Conservation (phyloP, 2,797 vertebrate genomes). For the Microchirus variegatus region DNA sequence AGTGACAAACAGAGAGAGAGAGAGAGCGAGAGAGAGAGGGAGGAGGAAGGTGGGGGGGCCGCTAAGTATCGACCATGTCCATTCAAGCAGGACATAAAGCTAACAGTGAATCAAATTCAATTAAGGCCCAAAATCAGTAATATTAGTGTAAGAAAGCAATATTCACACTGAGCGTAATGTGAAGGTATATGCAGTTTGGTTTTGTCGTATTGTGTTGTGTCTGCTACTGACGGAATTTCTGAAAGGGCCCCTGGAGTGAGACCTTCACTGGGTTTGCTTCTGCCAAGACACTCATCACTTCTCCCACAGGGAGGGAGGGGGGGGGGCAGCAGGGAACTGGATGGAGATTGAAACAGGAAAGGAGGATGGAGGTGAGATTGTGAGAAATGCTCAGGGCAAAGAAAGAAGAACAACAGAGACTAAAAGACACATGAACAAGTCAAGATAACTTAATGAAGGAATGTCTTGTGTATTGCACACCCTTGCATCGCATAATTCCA, state of each 20-base stretch:
- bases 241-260: slow-evolving; percentile 44
- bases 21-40: too few species aligned
- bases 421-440: neutral
- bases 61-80: slow-evolving; percentile 4
- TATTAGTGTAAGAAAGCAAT: neutral
- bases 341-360: slow-evolving; percentile 4
- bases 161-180: neutral
- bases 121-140: slow-evolving; percentile 18
- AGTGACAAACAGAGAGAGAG: slow-evolving; percentile 20
- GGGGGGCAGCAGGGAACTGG: slow-evolving; percentile 18
- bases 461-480: neutral
- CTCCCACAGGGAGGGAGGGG: slow-evolving; percentile 35
- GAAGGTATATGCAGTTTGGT: neutral
- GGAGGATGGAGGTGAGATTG: neutral
- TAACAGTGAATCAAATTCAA: slow-evolving; percentile 23
- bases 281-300: slow-evolving; percentile 51
- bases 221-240: slow-evolving; percentile 22
- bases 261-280: slow-evolving; percentile 41
- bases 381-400: neutral
- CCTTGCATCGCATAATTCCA: too few species aligned
- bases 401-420: slow-evolving; percentile 1
- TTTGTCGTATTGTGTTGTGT: neutral
- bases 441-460: neutral
- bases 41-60: neutral
- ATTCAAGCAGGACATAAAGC: slow-evolving; percentile 22